Percentiles rank a stretch among this genome's conserved stretches.
Conservation (phyloP, 2,888 invertebrate species). For the Pemphredon lugubris region DNA sequence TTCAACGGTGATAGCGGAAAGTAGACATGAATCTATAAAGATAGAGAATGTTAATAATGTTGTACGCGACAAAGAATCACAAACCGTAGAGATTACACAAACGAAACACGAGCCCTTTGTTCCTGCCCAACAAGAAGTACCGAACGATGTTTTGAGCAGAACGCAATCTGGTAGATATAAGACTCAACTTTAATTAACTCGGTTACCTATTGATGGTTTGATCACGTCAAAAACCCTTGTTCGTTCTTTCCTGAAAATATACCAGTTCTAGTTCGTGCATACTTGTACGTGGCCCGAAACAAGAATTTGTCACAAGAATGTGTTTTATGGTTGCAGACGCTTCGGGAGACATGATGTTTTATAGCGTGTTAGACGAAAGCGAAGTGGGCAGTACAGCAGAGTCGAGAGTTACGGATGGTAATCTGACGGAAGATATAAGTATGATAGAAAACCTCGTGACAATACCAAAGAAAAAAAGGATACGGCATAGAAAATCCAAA, state of each 20-base stretch:
- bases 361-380: conserved; percentile 55
- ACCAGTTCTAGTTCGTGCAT: too few species aligned
- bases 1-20: not conserved
- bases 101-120: not conserved
- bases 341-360: conserved; percentile 36
- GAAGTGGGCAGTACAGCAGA: conserved; percentile 32
- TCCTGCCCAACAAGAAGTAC: not conserved
- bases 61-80: conserved; percentile 11
- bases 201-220: not conserved
- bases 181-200: not conserved
- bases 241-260: too few species aligned
- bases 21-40: not conserved
- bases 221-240: too few species aligned
- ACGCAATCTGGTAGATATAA: not conserved
- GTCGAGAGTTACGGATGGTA: conserved; percentile 49
- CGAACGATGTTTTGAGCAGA: not conserved
- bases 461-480: conserved; percentile 63
- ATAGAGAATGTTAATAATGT: not conserved
- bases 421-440: conserved; percentile 21
- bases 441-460: not conserved
- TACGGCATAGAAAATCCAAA: conserved; percentile 54
- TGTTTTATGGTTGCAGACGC: conserved; percentile 22
- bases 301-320: not conserved
- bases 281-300: too few species aligned
- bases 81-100: not conserved